Percentiles rank a stretch among this genome's conserved stretches.
Evolutionary conservation across 2,113 vertebrate genomes (phyloP).

Genomic region (Chionis minor): DNA sequence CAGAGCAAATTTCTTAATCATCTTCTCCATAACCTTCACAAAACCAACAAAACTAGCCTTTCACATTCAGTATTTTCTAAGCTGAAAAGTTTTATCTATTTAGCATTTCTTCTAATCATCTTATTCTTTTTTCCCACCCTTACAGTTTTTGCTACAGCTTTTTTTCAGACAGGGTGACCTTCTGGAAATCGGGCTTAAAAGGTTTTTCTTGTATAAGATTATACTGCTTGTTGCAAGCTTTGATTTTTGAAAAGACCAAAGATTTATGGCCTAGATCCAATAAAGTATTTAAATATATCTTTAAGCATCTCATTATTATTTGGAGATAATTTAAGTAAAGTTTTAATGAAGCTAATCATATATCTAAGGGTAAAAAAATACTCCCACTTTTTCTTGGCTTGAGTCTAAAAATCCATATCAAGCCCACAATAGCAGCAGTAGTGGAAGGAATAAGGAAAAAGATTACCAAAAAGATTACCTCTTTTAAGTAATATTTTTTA

Average conservation of each 20-base stretch:
- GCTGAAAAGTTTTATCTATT: background rate
- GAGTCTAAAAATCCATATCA: background rate
- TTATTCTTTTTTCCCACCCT: background rate
- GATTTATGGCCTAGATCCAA: background rate
- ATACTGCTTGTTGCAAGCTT: background rate
- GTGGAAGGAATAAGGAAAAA: background rate
- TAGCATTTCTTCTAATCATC: background rate
- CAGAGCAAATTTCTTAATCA: background rate
- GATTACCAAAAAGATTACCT: accelerated
- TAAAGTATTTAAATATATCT: background rate
- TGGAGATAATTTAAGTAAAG: background rate
- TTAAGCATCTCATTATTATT: background rate
- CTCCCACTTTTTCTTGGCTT: background rate
- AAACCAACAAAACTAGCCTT: background rate
- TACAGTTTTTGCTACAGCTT: background rate
- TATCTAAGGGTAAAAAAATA: background rate
- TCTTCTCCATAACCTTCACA: background rate
- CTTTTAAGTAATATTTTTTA: background rate
- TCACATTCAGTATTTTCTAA: background rate
- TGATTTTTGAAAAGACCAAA: background rate
- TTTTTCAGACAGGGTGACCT: background rate
- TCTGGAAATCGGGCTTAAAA: background rate
- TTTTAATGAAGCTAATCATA: background rate
- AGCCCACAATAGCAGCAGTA: background rate
- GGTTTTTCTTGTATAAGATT: background rate